These are phyloP conservation scores for Engystomops pustulosus DNA, from an alignment of 2,113 vertebrate genomes.

Conservation along the genomic window DNA sequence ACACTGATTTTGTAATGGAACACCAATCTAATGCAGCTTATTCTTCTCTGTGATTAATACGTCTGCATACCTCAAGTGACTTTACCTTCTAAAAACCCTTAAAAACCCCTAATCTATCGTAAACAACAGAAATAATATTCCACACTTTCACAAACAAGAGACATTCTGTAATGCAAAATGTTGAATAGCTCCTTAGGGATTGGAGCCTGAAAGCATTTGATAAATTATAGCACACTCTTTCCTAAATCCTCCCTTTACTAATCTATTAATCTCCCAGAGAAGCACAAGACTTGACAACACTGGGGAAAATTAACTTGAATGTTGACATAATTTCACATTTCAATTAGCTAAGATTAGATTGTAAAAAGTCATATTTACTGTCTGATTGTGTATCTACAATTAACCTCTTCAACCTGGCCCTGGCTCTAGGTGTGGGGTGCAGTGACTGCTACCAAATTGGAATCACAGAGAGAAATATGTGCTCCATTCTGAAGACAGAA, in stretches of 20 bases:
- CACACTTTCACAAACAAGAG: not conserved
- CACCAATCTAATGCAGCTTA: not conserved
- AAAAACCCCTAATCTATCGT: not conserved
- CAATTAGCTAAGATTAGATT: constrained; percentile 28
- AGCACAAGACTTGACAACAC: constrained; percentile 26
- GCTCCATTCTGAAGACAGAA: not conserved
- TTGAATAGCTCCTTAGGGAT: constrained; percentile 8
- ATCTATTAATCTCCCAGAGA: constrained; percentile 23
- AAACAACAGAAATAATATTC: constrained; percentile 16
- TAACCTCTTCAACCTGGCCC: not conserved
- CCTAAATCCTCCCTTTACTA: constrained; percentile 22
- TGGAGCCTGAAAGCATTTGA: constrained; percentile 5
- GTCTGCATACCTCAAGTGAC: not conserved
- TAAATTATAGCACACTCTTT: constrained; percentile 38
- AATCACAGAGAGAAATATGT: not conserved
- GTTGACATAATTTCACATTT: constrained; percentile 21
- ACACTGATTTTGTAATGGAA: not conserved
- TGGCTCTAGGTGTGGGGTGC: not conserved
- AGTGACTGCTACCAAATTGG: too few species aligned
- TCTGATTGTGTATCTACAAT: not conserved
- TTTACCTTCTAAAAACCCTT: not conserved
- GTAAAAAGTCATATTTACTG: not conserved
- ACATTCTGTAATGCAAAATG: constrained; percentile 30
- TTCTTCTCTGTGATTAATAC: not conserved
- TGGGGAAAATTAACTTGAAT: constrained; percentile 28